Evolutionary conservation across 2,888 invertebrate genomes (phyloP).

Genomic region (Eristalis intricaria): DNA sequence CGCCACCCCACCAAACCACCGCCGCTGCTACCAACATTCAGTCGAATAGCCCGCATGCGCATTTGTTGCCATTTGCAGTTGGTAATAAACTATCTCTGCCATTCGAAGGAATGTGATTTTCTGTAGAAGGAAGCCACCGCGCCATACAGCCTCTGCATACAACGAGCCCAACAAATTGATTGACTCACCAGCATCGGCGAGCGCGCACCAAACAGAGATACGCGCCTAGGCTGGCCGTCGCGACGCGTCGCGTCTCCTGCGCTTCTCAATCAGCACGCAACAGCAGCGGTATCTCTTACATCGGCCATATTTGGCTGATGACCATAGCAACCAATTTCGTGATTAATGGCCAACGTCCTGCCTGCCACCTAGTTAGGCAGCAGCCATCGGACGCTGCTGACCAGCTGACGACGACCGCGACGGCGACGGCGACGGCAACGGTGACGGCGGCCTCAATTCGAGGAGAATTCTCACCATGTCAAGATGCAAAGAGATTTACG

Average conservation of each 20-base stretch:
- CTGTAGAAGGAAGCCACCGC: slow-evolving; percentile 30
- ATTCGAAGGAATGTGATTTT: slow-evolving; percentile 43
- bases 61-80: slow-evolving; percentile 45
- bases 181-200: slow-evolving; percentile 35
- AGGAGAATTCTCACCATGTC: slow-evolving; percentile 58
- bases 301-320: slow-evolving; percentile 62
- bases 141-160: slow-evolving; percentile 43
- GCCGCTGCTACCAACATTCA: neutral
- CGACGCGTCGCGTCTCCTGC: slow-evolving; percentile 5
- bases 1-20: neutral
- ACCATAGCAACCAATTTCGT: slow-evolving; percentile 42
- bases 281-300: slow-evolving; percentile 59
- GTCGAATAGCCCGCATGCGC: slow-evolving; percentile 16
- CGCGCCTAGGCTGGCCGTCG: neutral
- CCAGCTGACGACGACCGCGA: slow-evolving; percentile 46
- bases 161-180: slow-evolving; percentile 61
- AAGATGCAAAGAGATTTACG: slow-evolving; percentile 57
- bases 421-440: too few relatives aligned
- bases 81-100: slow-evolving; percentile 52
- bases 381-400: slow-evolving; percentile 26
- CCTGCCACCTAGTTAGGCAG: slow-evolving; percentile 50
- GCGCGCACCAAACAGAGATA: neutral
- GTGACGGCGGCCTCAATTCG: slow-evolving; percentile 50
- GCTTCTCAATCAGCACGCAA: slow-evolving; percentile 32
- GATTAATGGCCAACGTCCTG: slow-evolving; percentile 61